Evolutionary conservation across 2,797 vertebrate species (phyloP).

Genomic region (Sebastes trivittatus): DNA sequence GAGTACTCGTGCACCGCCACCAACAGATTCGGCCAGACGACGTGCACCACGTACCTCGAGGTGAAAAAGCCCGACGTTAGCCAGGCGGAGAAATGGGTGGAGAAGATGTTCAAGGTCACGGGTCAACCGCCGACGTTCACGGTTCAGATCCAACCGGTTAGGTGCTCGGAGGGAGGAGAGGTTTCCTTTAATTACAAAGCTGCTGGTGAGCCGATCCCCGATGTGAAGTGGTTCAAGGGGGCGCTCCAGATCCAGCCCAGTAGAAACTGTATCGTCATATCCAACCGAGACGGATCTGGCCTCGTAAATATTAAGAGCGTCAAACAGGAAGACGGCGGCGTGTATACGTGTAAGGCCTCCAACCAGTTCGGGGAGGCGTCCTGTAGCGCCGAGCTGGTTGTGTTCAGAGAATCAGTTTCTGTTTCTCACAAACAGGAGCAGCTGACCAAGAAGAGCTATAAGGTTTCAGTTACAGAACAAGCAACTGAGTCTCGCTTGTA

Average conservation of each 20-base stretch:
- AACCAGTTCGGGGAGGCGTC: conserved; percentile 85
- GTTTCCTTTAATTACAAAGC: conserved; percentile 84
- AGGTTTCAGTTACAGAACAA: conserved; percentile 80
- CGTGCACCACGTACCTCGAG: conserved; percentile 86
- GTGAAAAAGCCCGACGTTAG: conserved; percentile 78
- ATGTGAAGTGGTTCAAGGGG: conserved; percentile 89
- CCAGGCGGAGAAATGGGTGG: conserved; percentile 81
- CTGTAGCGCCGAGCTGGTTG: conserved; percentile 87
- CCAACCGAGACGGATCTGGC: conserved; percentile 86
- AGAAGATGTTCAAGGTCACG: conserved; percentile 81
- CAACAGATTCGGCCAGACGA: conserved; percentile 85
- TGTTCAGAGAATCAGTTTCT: conserved; percentile 77
- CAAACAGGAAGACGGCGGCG: conserved; percentile 83
- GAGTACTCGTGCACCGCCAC: conserved; percentile 89
- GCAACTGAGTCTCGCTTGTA: conserved; percentile 85
- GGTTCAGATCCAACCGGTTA: conserved; percentile 77
- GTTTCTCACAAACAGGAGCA: conserved; percentile 69
- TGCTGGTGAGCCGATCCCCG: conserved; percentile 82
- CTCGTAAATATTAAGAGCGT: conserved; percentile 81
- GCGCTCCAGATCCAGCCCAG: conserved; percentile 79
- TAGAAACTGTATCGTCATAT: conserved; percentile 73
- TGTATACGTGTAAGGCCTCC: conserved; percentile 86
- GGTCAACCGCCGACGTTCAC: conserved; percentile 84
- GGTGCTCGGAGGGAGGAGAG: conserved; percentile 80
- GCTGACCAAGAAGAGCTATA: conserved; percentile 79